Base-by-base conservation (phyloP, 2,797 vertebrate species). In the Nasua narica region DNA sequence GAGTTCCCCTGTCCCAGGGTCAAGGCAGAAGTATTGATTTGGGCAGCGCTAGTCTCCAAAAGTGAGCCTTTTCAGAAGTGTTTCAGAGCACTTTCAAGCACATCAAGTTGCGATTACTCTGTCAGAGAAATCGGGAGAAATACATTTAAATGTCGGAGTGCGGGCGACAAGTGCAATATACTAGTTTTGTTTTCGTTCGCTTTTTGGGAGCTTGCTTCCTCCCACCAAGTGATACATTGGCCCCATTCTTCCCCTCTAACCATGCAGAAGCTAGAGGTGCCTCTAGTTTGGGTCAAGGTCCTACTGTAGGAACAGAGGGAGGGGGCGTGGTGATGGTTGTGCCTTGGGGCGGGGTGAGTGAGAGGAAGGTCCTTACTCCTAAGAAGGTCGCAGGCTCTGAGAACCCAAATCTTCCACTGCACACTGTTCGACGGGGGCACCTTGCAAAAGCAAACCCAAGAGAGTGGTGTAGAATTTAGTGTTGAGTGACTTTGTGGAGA, bases 291-390 rank as follows among this genome's bases (percentile, higher is more conserved):
- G 76, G 82, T 52, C 70, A 52, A 87, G 54, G 90, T 79, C 35
- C 11, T 7, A 7, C 4, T 21, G 35, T 52, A 2, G 7, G 43
- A 21, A 90, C 58, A 2, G 0, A 12, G 18, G 6, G 1, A 5
- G 35, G 40, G 46, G 37, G 29, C 0, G 6, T 23, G 43, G 5
- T 27, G 1, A 23, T 3, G 46, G 29, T 27, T 32, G 32, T 14
- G n/a, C 56, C 0, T 10, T 10, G 69, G 65, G 16, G 13, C 3
- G 0, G 62, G 37, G 81, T 27, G 32, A 70, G 60, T n/a, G n/a
- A n/a, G n/a, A 18, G 35, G n/a, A 50, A n/a, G 29, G 72, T 32
- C 46, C 46, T 16, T 14, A 3, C 54, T 16, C 7, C 1, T 7
- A 29, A 48, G 46, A 69, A 21, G 7, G 27, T 5, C 69, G 29